Percentiles rank a stretch among this genome's conserved stretches.
Conservation (phyloP, 2,888 invertebrate genomes). For the Ormia ochracea region DNA sequence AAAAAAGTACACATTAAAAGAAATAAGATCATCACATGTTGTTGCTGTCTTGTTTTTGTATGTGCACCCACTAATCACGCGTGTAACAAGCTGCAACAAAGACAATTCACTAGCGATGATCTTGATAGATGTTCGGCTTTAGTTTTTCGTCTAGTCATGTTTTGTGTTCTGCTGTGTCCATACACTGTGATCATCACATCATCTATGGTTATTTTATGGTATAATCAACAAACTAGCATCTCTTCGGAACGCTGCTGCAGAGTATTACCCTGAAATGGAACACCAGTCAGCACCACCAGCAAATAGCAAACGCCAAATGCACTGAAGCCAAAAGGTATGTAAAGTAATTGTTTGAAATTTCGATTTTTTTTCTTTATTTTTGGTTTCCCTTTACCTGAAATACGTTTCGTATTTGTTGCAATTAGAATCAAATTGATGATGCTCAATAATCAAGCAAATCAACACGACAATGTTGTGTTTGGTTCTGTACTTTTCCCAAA, state of each 20-base stretch:
- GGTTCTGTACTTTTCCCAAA: neutral
- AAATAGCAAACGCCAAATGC: neutral
- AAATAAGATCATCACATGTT: constrained; percentile 56
- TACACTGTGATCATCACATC: constrained; percentile 60
- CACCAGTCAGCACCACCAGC: constrained; percentile 39
- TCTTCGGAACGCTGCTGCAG: neutral
- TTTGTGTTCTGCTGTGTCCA: constrained; percentile 56
- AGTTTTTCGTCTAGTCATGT: constrained; percentile 57
- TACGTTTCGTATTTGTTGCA: constrained; percentile 63
- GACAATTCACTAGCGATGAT: constrained; percentile 62
- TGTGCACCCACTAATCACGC: constrained; percentile 66
- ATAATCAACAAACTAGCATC: constrained; percentile 50
- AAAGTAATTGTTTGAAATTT: constrained; percentile 50
- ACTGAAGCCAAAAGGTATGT: constrained; percentile 21
- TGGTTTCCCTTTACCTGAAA: neutral
- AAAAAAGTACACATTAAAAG: neutral
- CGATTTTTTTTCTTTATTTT: neutral
- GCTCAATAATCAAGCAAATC: constrained; percentile 65
- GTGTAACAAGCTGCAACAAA: constrained; percentile 66
- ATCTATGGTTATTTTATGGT: constrained; percentile 60
- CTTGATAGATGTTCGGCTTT: constrained; percentile 29
- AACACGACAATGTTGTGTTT: constrained; percentile 64
- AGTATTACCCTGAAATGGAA: constrained; percentile 12
- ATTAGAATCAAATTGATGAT: constrained; percentile 68
- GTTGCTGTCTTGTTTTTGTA: constrained; percentile 52